A percentile compares a stretch with the other conserved stretches of the same genome.
These are phyloP conservation scores for Grapholita molesta DNA, from an alignment of 1,140 invertebrate species.

Conservation along the genomic window DNA sequence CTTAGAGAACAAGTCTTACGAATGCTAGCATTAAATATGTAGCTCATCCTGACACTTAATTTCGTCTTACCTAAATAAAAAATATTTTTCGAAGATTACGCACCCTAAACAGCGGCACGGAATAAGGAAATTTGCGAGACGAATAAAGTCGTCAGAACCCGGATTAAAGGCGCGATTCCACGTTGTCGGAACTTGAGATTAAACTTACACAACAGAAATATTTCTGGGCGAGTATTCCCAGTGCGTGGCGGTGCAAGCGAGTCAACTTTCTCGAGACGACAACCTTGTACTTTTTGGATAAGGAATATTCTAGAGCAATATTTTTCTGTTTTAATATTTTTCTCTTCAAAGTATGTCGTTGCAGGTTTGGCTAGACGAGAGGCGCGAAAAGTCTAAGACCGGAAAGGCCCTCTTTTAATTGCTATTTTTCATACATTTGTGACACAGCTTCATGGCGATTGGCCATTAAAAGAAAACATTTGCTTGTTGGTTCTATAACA, in stretches of 20 bases:
- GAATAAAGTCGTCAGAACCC: constrained; percentile 15
- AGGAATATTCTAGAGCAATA: no score
- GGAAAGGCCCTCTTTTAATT: no score
- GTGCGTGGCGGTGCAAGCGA: not conserved
- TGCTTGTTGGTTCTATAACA: no score
- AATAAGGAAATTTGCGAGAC: constrained; percentile 5
- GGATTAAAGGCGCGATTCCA: constrained; percentile 19
- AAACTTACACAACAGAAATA: constrained; percentile 60
- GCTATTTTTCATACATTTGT: no score
- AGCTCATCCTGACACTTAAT: not conserved
- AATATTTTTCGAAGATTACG: not conserved
- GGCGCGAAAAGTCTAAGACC: no score
- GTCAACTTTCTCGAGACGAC: no score
- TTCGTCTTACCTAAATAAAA: not conserved
- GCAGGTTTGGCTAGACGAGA: no score
- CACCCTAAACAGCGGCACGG: not conserved
- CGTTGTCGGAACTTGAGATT: constrained; percentile 33
- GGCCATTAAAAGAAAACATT: no score
- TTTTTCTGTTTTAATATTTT: no score
- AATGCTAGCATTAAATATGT: not conserved
- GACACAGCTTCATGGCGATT: no score
- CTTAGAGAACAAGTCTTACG: not conserved
- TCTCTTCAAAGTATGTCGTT: no score
- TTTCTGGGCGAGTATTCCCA: constrained; percentile 28
- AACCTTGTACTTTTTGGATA: no score